phyloP scores from a whole-genome alignment of 2,797 vertebrate genomes.

The Epinephelus coioides region DNA sequence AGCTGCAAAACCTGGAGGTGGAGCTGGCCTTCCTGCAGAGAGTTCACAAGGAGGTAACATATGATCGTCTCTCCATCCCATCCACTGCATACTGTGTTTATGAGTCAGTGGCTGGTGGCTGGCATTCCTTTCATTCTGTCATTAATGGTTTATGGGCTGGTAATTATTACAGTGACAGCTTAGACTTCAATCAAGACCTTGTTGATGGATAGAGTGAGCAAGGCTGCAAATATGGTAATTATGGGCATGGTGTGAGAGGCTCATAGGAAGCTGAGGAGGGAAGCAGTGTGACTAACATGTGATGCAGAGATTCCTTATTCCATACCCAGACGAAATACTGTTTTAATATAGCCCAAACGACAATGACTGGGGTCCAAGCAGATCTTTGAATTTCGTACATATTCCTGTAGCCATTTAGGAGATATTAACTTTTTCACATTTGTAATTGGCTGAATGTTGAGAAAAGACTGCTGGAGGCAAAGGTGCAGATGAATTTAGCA shows the following conservation, averaged over 20 bases:
- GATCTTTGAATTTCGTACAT: too few species aligned
- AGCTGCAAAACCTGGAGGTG: slow-evolving; percentile 83
- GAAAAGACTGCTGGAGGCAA: too few species aligned
- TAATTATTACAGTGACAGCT: slow-evolving; percentile 41
- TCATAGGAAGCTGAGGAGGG: slow-evolving; percentile 5
- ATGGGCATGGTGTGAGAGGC: slow-evolving; percentile 36
- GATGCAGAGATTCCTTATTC: not conserved
- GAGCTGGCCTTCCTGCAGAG: slow-evolving; percentile 84
- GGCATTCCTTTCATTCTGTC: slow-evolving; percentile 44
- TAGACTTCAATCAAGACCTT: not conserved
- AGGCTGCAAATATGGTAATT: slow-evolving; percentile 31
- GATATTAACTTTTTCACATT: too few species aligned
- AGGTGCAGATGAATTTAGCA: too few species aligned
- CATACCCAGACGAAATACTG: not conserved
- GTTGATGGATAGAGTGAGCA: slow-evolving; percentile 25
- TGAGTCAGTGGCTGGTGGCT: slow-evolving; percentile 9
- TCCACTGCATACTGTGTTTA: not conserved
- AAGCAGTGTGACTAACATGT: slow-evolving; percentile 11
- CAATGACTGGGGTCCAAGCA: too few species aligned
- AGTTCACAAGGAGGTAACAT: slow-evolving; percentile 79
- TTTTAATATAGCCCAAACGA: too few species aligned
- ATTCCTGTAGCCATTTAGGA: too few species aligned
- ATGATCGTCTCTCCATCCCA: not conserved
- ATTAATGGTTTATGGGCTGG: slow-evolving; percentile 29
- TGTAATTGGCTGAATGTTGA: too few species aligned